These are phyloP conservation scores for Girardinus metallicus DNA, from an alignment of 2,797 vertebrate genomes.

Conservation along the genomic window DNA sequence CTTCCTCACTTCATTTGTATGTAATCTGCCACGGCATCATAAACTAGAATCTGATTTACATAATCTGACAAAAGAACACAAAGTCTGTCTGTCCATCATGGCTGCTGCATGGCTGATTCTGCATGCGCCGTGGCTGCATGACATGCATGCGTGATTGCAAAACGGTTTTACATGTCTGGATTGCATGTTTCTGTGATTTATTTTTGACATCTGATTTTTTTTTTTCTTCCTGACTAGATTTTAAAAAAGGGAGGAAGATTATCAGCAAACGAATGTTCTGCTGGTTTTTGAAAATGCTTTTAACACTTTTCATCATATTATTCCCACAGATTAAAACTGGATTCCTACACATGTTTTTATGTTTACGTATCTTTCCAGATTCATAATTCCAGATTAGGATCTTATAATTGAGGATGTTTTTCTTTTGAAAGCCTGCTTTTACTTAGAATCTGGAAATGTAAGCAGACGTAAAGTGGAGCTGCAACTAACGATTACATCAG, in stretches of 20 bases:
- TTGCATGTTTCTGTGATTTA: constrained; percentile 13
- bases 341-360: background rate
- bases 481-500: too few relatives aligned
- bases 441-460: background rate
- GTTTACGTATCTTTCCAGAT: background rate
- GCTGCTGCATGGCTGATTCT: constrained; percentile 17
- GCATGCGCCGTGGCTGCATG: constrained; percentile 40
- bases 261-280: constrained; percentile 4
- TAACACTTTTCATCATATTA: background rate
- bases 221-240: constrained; percentile 46
- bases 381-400: background rate
- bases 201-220: constrained; percentile 21
- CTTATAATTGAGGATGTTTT: background rate
- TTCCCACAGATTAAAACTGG: background rate
- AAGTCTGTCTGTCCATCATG: constrained; percentile 38
- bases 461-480: background rate
- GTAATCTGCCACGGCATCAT: constrained; percentile 60
- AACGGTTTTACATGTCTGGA: constrained; percentile 40
- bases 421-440: background rate
- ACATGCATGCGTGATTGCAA: constrained; percentile 43
- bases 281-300: background rate
- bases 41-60: constrained; percentile 61
- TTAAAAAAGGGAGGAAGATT: constrained; percentile 47
- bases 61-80: constrained; percentile 64
- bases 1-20: constrained; percentile 38